A percentile compares a stretch with the other conserved stretches of the same genome.
Conservation (phyloP, 1,140 invertebrate genomes). For the Physella acuta region DNA sequence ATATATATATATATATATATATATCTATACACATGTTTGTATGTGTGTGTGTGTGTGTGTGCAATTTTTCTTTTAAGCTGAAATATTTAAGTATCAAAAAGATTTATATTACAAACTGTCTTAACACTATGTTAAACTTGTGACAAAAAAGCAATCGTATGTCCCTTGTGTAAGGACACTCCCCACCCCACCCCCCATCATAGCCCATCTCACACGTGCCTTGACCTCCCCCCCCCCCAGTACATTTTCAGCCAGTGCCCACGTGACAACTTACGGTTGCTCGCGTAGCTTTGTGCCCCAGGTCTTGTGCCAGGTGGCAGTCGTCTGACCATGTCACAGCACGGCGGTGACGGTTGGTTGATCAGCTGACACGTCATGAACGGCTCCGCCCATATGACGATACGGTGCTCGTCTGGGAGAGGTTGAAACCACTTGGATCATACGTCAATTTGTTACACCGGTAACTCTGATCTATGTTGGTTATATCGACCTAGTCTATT, state of each 20-base stretch:
- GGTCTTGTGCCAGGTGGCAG: slow-evolving; percentile 5
- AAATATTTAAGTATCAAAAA: too few relatives aligned
- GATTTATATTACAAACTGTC: too few relatives aligned
- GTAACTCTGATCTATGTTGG: too few relatives aligned
- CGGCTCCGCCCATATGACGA: slow-evolving; percentile 12
- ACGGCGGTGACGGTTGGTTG: not conserved
- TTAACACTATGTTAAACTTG: not conserved
- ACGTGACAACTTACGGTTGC: not conserved
- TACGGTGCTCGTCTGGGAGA: not conserved
- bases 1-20: too few relatives aligned
- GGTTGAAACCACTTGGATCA: not conserved
- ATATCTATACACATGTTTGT: too few relatives aligned
- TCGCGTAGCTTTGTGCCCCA: not conserved
- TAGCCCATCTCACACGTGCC: too few relatives aligned
- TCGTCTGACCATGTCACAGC: not conserved
- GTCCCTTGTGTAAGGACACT: not conserved
- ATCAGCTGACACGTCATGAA: slow-evolving; percentile 15
- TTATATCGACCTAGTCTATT: not conserved
- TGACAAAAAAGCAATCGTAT: not conserved
- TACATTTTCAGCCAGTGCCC: not conserved
- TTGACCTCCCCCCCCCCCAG: too few relatives aligned
- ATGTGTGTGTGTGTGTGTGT: too few relatives aligned
- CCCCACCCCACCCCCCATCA: too few relatives aligned
- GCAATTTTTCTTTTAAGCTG: too few relatives aligned
- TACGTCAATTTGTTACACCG: not conserved